Conservation (phyloP, 2,888 invertebrate species). For the Zaprionus bogoriensis region DNA sequence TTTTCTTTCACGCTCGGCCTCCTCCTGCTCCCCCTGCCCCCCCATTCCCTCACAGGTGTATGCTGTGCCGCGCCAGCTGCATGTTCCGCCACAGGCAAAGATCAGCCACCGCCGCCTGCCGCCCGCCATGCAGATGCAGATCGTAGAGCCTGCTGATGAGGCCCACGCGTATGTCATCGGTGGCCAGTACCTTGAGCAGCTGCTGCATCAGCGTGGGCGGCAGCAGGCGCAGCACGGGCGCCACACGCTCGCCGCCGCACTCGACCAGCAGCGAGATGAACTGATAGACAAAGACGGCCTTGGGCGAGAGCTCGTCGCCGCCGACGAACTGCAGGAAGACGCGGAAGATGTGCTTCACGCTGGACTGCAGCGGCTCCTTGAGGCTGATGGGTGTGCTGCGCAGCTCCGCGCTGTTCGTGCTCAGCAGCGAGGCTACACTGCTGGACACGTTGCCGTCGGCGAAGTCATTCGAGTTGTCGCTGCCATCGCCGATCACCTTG, state of each 20-base stretch:
- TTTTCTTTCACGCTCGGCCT: neutral
- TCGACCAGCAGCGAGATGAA: slow-evolving; percentile 90
- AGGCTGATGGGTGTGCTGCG: slow-evolving; percentile 79
- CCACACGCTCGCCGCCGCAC: slow-evolving; percentile 89
- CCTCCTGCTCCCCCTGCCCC: neutral
- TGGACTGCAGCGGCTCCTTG: slow-evolving; percentile 86
- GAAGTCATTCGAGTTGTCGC: slow-evolving; percentile 84
- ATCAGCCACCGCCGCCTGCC: slow-evolving; percentile 93
- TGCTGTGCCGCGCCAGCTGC: slow-evolving; percentile 84
- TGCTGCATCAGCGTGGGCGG: slow-evolving; percentile 90
- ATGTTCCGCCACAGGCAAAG: slow-evolving; percentile 93
- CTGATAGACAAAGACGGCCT: slow-evolving; percentile 91
- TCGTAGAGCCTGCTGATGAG: slow-evolving; percentile 86
- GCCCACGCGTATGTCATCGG: slow-evolving; percentile 82
- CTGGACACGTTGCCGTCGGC: slow-evolving; percentile 52
- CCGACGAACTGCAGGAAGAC: slow-evolving; percentile 87
- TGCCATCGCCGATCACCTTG: slow-evolving; percentile 85
- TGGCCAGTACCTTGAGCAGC: slow-evolving; percentile 87
- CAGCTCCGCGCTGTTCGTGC: slow-evolving; percentile 41
- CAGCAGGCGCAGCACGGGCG: slow-evolving; percentile 89
- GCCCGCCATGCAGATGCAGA: slow-evolving; percentile 88
- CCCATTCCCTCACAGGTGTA: slow-evolving; percentile 77
- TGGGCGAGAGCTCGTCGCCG: slow-evolving; percentile 90
- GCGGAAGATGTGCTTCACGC: slow-evolving; percentile 88
- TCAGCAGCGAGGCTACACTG: slow-evolving; percentile 30